phyloP scores from a whole-genome alignment of 2,797 vertebrate genomes.

The Picus viridis region DNA sequence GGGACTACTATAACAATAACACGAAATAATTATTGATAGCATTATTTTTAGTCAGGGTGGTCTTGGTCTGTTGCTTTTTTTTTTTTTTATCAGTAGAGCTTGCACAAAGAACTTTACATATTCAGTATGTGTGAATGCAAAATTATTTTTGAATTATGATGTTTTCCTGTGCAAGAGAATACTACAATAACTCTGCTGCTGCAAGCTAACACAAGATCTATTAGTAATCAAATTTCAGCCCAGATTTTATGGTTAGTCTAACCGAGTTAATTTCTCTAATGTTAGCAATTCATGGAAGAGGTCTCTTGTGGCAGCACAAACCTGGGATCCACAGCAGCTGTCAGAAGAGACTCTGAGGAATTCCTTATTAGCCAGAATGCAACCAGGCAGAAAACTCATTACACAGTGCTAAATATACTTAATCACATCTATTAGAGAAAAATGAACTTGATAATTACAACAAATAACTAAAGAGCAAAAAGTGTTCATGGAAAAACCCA shows the following conservation, averaged over 20 bases:
- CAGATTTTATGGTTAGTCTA: constrained; percentile 84
- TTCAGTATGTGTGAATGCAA: neutral
- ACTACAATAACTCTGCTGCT: neutral
- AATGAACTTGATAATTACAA: constrained; percentile 87
- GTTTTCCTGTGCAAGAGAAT: neutral
- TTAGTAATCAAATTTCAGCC: constrained; percentile 84
- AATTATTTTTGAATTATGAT: neutral
- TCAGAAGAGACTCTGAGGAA: constrained; percentile 84
- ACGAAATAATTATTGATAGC: neutral
- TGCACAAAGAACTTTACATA: neutral
- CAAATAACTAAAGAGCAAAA: constrained; percentile 85
- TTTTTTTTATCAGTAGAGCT: neutral
- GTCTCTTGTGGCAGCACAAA: constrained; percentile 73
- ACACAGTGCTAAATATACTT: constrained; percentile 98
- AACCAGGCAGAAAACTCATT: constrained; percentile 99
- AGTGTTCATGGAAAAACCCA: constrained; percentile 64
- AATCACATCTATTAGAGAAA: constrained; percentile 97
- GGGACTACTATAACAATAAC: neutral
- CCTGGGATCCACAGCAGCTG: constrained; percentile 83
- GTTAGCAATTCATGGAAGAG: constrained; percentile 77
- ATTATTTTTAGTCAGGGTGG: neutral
- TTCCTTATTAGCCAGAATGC: constrained; percentile 95
- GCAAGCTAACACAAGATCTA: constrained; percentile 68
- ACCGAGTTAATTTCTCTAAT: constrained; percentile 84
- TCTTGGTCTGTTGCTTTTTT: neutral